These are phyloP conservation scores for Passer domesticus DNA, from an alignment of 2,113 vertebrate species.

Conservation along the genomic window DNA sequence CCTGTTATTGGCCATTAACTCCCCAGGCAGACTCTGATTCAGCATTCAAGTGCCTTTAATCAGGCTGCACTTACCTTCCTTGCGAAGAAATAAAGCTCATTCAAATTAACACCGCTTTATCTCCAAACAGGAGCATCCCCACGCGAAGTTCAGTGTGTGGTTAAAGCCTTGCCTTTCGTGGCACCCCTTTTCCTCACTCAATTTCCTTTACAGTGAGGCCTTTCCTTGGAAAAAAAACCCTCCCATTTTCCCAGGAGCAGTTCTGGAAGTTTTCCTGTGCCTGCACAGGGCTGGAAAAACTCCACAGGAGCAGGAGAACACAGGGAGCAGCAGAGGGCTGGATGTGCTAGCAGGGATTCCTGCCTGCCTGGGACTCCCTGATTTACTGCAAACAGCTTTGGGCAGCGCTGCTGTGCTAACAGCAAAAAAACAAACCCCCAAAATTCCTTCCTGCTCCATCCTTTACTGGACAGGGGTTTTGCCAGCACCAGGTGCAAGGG, in stretches of 20 bases:
- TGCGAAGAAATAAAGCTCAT: background rate
- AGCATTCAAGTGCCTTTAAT: constrained; percentile 46
- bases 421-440: background rate
- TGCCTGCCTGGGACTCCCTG: background rate
- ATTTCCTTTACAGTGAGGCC: background rate
- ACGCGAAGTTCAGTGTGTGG: background rate
- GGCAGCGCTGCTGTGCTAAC: background rate
- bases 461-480: background rate
- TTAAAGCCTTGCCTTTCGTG: background rate
- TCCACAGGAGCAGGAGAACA: background rate
- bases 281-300: background rate
- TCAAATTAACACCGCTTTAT: background rate
- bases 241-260: background rate
- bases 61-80: constrained; percentile 10
- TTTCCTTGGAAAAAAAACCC: background rate
- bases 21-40: background rate
- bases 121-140: background rate
- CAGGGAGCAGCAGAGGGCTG: background rate
- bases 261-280: background rate
- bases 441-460: background rate
- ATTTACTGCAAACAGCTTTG: constrained; percentile 21
- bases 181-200: background rate
- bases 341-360: background rate
- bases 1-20: constrained; percentile 37
- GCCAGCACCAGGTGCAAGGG: background rate